Conservation (phyloP, 2,113 vertebrate species). For the Ptilonorhynchus violaceus region DNA sequence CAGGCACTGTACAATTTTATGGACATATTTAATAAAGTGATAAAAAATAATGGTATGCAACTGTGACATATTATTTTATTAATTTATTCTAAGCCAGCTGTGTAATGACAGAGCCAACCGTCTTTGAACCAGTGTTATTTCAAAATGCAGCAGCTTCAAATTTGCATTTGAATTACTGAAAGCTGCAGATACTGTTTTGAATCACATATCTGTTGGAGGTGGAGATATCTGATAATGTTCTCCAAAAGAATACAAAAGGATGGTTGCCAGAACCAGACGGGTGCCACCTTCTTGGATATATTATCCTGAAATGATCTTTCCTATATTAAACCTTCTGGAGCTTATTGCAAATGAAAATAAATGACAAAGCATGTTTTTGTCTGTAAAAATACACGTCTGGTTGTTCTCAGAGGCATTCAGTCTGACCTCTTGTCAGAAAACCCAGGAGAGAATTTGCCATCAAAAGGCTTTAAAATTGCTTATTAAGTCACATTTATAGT, state of each 20-base stretch:
- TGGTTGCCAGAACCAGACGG: not conserved
- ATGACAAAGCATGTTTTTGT: not conserved
- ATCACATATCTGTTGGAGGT: not conserved
- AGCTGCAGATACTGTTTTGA: not conserved
- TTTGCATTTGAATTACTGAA: not conserved
- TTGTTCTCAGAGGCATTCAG: not conserved
- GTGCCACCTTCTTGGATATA: not conserved
- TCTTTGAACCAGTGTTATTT: not conserved
- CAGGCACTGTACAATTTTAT: not conserved
- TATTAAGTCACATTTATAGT: not conserved
- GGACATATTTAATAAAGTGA: not conserved
- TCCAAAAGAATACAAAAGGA: not conserved
- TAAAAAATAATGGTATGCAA: not conserved
- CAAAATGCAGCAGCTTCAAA: not conserved
- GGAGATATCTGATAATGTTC: not conserved
- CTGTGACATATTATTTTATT: not conserved
- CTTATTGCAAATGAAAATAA: not conserved
- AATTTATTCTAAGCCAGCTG: not conserved
- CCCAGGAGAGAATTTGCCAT: not conserved
- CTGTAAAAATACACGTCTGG: not conserved
- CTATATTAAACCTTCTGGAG: not conserved
- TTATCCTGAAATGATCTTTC: not conserved
- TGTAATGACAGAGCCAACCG: not conserved
- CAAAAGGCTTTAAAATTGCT: not conserved
- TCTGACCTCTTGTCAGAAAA: not conserved